A percentile compares a stretch with the other conserved stretches of the same genome.
Conservation (phyloP, 2,888 invertebrate species). For the Hydropsyche betteni region DNA sequence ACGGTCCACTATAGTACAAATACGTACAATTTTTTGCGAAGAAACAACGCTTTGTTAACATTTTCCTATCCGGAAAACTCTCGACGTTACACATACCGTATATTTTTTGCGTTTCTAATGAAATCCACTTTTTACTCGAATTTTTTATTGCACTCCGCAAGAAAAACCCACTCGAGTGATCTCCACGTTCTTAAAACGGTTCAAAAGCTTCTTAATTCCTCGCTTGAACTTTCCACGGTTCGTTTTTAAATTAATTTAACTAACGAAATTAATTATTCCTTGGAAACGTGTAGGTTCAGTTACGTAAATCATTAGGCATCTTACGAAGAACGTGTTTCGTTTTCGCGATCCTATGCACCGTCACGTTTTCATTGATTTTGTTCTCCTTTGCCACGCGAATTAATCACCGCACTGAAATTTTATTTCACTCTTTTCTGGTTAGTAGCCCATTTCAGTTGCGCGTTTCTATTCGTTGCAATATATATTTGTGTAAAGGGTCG, state of each 20-base stretch:
- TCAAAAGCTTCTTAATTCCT: neutral
- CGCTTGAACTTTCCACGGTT: too few species aligned
- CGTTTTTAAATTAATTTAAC: too few species aligned
- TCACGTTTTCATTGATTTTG: too few species aligned
- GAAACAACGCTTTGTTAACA: constrained; percentile 9
- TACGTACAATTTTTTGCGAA: neutral
- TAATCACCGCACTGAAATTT: too few species aligned
- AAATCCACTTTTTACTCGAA: constrained; percentile 8
- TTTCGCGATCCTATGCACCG: too few species aligned
- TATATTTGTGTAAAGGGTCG: neutral
- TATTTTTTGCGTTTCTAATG: constrained; percentile 10
- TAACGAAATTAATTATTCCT: too few species aligned
- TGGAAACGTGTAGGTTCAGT: too few species aligned
- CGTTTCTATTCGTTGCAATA: neutral
- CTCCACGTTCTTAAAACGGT: constrained; percentile 1
- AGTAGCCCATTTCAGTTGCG: neutral
- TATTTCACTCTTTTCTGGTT: too few species aligned
- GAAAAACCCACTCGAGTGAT: neutral
- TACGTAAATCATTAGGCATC: too few species aligned
- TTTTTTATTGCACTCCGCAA: neutral
- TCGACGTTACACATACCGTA: constrained; percentile 6
- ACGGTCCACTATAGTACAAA: constrained; percentile 7
- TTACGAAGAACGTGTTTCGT: too few species aligned
- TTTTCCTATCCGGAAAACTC: neutral
- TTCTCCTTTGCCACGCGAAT: too few species aligned